phyloP scores from a whole-genome alignment of 23 tunicate species.

The Halocynthia roretzi region DNA sequence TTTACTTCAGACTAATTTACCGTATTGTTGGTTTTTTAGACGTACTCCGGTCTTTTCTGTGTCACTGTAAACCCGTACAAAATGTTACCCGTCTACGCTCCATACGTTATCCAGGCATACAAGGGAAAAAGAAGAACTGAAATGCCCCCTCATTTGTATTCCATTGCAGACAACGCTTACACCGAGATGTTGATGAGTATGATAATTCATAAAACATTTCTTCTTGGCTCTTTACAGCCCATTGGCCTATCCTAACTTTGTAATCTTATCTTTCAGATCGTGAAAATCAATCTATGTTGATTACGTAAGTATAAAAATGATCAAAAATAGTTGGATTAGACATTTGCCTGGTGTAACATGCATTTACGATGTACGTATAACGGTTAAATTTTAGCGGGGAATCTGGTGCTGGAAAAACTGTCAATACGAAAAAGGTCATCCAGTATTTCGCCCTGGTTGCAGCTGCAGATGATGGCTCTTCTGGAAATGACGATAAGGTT shows the following conservation, averaged over 20 bases:
- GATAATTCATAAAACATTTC: not conserved
- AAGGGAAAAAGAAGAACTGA: conserved; percentile 82
- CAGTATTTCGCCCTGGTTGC: conserved; percentile 97
- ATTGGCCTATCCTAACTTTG: not conserved
- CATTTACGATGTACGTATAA: not conserved
- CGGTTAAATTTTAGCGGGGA: conserved; percentile 68
- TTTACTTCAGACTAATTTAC: not conserved
- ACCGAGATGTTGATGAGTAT: conserved; percentile 96
- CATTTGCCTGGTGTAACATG: not conserved
- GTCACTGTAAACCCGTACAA: conserved; percentile 98
- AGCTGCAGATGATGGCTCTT: conserved; percentile 56
- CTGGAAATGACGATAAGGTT: conserved; percentile 21
- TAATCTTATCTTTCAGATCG: conserved; percentile 50
- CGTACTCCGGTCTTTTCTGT: conserved; percentile 94
- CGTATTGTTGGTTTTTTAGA: conserved; percentile 25
- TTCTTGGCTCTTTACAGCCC: not conserved
- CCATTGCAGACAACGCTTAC: conserved; percentile 97
- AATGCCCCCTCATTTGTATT: conserved; percentile 99
- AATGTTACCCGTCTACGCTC: conserved; percentile 90
- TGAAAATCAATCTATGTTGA: conserved; percentile 95
- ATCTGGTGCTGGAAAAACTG: conserved; percentile 99
- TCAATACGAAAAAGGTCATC: conserved; percentile 94
- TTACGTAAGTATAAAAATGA: conserved; percentile 56
- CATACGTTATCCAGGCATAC: conserved; percentile 87
- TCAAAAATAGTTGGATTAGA: not conserved